phyloP scores from a whole-genome alignment of 2,113 vertebrate genomes.

The Anoplopoma fimbria region DNA sequence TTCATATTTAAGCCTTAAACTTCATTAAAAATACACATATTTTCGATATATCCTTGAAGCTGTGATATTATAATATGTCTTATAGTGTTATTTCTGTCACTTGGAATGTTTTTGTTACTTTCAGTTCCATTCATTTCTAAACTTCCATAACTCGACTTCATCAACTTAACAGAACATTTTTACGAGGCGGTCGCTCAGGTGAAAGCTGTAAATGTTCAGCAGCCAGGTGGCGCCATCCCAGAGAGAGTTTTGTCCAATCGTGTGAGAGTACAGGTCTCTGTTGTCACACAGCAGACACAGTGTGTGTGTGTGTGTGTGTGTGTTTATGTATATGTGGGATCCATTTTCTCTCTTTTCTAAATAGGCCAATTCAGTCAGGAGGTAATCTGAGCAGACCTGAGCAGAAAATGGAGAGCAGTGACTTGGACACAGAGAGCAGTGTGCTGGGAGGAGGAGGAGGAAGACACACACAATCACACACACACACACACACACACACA shows the following conservation, averaged over 20 bases:
- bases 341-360: constrained; percentile 66
- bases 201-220: constrained; percentile 9
- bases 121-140: too few species aligned
- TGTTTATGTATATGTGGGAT: background rate
- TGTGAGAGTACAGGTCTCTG: too few species aligned
- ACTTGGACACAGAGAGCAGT: constrained; percentile 61
- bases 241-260: too few species aligned
- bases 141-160: too few species aligned
- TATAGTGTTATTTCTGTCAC: too few species aligned
- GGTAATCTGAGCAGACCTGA: constrained; percentile 68
- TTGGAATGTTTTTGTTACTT: too few species aligned
- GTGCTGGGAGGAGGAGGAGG: constrained; percentile 46
- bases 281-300: too few species aligned
- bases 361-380: constrained; percentile 55
- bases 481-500: background rate
- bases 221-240: constrained; percentile 48
- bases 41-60: too few species aligned
- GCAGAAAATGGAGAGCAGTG: constrained; percentile 61
- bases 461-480: background rate
- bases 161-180: background rate
- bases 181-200: background rate
- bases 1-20: too few species aligned
- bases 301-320: background rate
- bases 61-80: too few species aligned
- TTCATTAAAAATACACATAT: too few species aligned